Conservation (phyloP, 2,888 invertebrate species). For the Trichogramma evanescens region DNA sequence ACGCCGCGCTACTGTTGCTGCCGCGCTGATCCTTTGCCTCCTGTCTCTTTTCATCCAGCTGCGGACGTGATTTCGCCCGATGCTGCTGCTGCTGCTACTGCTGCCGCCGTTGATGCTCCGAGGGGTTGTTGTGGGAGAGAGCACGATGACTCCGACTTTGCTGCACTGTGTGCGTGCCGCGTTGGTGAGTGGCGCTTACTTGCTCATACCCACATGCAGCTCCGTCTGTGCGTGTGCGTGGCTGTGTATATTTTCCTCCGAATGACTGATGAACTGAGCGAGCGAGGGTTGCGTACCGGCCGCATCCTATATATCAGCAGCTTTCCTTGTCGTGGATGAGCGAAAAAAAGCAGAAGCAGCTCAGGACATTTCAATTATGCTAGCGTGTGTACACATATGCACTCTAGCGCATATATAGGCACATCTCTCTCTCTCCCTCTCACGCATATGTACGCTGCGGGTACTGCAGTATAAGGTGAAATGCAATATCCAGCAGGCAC, state of each 20-base stretch:
- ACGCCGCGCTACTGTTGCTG: constrained; percentile 5
- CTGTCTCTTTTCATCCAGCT: constrained; percentile 19
- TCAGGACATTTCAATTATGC: constrained; percentile 29
- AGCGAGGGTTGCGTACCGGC: constrained; percentile 34
- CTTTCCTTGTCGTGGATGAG: constrained; percentile 13
- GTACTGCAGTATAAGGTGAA: constrained; percentile 20
- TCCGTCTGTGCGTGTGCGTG: too few relatives aligned
- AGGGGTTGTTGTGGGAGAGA: constrained; percentile 36
- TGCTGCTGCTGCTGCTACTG: too few relatives aligned
- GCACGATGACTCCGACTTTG: constrained; percentile 29
- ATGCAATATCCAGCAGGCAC: constrained; percentile 13
- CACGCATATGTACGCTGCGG: not conserved
- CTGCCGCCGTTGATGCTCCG: constrained; percentile 24
- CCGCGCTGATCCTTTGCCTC: constrained; percentile 20
- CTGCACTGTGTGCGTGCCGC: too few relatives aligned
- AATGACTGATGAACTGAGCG: constrained; percentile 46
- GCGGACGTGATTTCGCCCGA: constrained; percentile 40
- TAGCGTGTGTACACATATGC: not conserved
- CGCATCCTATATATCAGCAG: constrained; percentile 34
- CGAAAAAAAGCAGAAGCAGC: constrained; percentile 5
- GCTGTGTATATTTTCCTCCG: constrained; percentile 29
- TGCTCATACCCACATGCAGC: too few relatives aligned
- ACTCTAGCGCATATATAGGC: too few relatives aligned
- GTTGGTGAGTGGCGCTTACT: too few relatives aligned
- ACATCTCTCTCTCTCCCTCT: too few relatives aligned